Conservation (phyloP, 2,797 vertebrate species). For the Tenualosa ilisha region DNA sequence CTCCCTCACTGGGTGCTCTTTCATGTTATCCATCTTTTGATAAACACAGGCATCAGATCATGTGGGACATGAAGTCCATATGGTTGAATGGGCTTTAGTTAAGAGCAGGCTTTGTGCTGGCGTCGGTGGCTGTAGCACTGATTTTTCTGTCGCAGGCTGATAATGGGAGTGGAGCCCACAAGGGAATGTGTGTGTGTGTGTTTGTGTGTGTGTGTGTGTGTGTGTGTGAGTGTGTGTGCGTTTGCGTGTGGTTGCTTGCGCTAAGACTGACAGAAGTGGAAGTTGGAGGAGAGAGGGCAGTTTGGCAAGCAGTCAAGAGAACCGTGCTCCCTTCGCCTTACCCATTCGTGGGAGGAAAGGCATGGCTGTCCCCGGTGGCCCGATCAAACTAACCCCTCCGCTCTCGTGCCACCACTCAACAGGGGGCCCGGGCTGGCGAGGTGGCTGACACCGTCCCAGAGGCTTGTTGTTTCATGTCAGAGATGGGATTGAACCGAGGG, state of each 20-base stretch:
- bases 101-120: constrained; percentile 8
- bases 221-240: no score
- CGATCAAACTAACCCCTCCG: constrained; percentile 31
- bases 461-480: constrained; percentile 77
- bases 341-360: constrained; percentile 69
- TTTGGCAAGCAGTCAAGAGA: constrained; percentile 54
- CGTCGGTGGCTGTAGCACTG: constrained; percentile 47
- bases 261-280: constrained; percentile 64
- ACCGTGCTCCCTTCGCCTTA: constrained; percentile 57
- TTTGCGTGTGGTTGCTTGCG: background rate
- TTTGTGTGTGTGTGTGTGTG: background rate
- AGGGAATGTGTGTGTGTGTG: constrained; percentile 54
- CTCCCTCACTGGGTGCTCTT: constrained; percentile 4
- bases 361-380: constrained; percentile 67
- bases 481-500: constrained; percentile 80
- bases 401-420: constrained; percentile 12
- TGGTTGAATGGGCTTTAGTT: constrained; percentile 23
- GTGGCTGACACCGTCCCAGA: constrained; percentile 63
- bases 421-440: background rate
- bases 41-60: constrained; percentile 3
- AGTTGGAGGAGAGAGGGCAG: constrained; percentile 41
- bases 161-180: constrained; percentile 66
- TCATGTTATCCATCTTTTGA: constrained; percentile 1
- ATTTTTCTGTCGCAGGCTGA: constrained; percentile 62
- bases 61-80: constrained; percentile 24